Conservation (phyloP, 2,113 vertebrate genomes). For the Apaloderma vittatum region DNA sequence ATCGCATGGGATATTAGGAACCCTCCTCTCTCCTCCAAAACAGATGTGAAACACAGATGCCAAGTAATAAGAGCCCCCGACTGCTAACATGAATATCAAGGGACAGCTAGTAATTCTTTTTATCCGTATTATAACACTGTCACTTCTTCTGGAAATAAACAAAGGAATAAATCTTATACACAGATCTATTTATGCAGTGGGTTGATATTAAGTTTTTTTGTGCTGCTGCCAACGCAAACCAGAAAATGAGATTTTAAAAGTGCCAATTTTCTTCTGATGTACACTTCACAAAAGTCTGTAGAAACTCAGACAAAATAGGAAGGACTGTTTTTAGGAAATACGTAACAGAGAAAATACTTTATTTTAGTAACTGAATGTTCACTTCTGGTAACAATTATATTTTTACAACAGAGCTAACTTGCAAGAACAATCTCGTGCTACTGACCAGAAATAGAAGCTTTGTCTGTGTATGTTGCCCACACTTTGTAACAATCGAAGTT, state of each 20-base stretch:
- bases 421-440: neutral
- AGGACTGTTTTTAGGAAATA: neutral
- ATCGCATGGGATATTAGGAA: neutral
- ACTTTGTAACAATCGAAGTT: neutral
- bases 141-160: constrained; percentile 2
- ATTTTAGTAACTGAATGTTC: neutral
- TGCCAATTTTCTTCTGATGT: neutral
- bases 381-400: neutral
- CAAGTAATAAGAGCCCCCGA: constrained; percentile 6
- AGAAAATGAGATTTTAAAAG: neutral
- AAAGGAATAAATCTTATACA: neutral
- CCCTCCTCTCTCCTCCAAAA: neutral
- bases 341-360: neutral
- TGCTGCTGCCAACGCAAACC: neutral
- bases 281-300: neutral
- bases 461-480: neutral
- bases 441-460: neutral
- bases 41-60: neutral
- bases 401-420: neutral
- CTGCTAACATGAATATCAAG: neutral
- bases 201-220: neutral
- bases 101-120: neutral
- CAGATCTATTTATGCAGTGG: neutral
- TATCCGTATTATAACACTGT: neutral
- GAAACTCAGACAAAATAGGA: neutral